These are phyloP conservation scores for Protonemura montana DNA, from an alignment of 2,888 invertebrate genomes.

Conservation along the genomic window DNA sequence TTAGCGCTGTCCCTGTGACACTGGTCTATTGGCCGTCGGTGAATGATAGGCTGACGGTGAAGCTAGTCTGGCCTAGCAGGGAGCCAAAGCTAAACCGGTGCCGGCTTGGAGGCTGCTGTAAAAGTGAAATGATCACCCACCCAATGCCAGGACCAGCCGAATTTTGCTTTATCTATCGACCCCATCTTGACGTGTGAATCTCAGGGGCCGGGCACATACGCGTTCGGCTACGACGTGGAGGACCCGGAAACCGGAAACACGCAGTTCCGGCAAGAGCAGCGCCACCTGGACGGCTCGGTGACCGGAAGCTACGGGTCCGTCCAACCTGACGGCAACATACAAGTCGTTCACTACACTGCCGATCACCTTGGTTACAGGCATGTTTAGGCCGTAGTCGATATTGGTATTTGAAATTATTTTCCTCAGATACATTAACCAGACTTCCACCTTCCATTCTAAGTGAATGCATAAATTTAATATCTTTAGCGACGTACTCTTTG, in stretches of 20 bases:
- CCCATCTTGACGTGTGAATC: neutral
- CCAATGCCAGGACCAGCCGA: too few relatives aligned
- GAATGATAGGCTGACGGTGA: too few relatives aligned
- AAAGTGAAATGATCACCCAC: too few relatives aligned
- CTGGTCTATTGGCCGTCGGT: too few relatives aligned
- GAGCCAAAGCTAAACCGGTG: too few relatives aligned
- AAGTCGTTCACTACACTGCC: conserved; percentile 70
- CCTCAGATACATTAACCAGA: too few relatives aligned
- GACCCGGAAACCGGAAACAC: conserved; percentile 70
- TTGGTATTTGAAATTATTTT: neutral
- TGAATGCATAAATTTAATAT: too few relatives aligned
- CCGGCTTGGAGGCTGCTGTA: too few relatives aligned
- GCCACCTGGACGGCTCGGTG: conserved; percentile 74
- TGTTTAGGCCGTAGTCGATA: conserved; percentile 43
- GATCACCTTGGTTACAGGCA: conserved; percentile 74
- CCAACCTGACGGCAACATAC: conserved; percentile 68
- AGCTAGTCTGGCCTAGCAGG: too few relatives aligned
- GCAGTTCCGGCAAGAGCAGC: conserved; percentile 76
- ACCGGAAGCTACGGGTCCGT: conserved; percentile 76
- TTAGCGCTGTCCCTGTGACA: too few relatives aligned
- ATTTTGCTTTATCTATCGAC: neutral
- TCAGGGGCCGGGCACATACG: conserved; percentile 70
- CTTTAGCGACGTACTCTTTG: too few relatives aligned
- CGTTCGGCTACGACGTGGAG: conserved; percentile 75
- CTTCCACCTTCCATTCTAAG: too few relatives aligned